Base-by-base conservation (phyloP, 2,113 vertebrate species). In the Turnix velox region DNA sequence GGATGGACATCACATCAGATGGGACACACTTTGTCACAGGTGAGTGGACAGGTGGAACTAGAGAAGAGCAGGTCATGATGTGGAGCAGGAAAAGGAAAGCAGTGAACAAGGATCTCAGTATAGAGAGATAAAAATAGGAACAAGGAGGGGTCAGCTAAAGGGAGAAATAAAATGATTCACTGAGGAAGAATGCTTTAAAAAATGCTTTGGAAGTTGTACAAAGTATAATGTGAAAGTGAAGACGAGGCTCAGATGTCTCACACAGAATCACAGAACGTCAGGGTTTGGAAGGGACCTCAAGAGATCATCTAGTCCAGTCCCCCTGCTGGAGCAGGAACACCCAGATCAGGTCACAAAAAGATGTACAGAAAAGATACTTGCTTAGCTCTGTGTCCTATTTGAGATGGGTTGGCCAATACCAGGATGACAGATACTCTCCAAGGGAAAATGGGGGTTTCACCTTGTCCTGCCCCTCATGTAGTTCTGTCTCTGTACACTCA, bases 1-100 rank as follows among this genome's bases (percentile, higher is more conserved):
- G 97, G 33, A 97, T 99, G 98, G 97, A 98, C 95, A 98, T 99
- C 93, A 94, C 98, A 10, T 63, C 95, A 76, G 97, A 98, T 14
- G 98, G 98, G 46, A 48, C 33, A 28, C 81, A 97, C 90, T 98
- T 99, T 97, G 98, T 98, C 82, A 99, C 98, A 89, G 99, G 98
- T 99, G 87, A 83, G 94, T 75, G 40, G 42, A 20, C 57, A 27
- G 42, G 23, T 57, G 27, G 19, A 55, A 33, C 25, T 54, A 31
- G 69, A 7, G 27, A 31, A 57, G 80, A 51, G 30, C 14, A 88
- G 45, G 9, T n/a, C 17, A 3, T 17, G n/a, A 8, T 14, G 35
- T 63, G 46, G 17, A 43, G 23, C 46, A 19, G 61, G 69, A 33
- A 27, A 39, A 69, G 31, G 5, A 39, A 67, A 43, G 62, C 58